Conservation (phyloP, 2,888 invertebrate species). For the Rhynchonema sp. region DNA sequence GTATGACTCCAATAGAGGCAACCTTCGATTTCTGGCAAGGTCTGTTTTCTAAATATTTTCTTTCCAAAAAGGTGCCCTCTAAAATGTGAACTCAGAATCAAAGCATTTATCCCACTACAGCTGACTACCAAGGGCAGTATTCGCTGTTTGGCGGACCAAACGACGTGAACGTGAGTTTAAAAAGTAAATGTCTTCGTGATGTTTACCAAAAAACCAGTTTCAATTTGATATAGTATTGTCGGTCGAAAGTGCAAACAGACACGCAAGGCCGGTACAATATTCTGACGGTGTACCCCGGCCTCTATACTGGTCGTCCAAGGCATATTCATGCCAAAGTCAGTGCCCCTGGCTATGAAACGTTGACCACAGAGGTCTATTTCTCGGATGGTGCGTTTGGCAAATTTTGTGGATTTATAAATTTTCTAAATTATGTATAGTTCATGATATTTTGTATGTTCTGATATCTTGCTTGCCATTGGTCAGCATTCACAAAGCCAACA, state of each 20-base stretch:
- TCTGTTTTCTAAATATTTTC: too few relatives aligned
- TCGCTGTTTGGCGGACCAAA: background rate
- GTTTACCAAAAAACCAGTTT: background rate
- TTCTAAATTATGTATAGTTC: too few relatives aligned
- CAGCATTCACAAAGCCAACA: too few relatives aligned
- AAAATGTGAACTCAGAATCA: too few relatives aligned
- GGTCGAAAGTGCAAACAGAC: background rate
- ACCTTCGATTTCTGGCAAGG: background rate
- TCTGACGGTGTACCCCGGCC: background rate
- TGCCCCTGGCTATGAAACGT: background rate
- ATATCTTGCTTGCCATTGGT: too few relatives aligned
- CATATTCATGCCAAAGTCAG: background rate
- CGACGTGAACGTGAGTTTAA: too few relatives aligned
- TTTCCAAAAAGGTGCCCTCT: too few relatives aligned
- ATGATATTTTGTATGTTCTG: too few relatives aligned
- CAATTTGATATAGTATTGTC: background rate
- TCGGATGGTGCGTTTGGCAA: background rate
- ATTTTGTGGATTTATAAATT: too few relatives aligned
- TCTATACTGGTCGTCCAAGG: background rate
- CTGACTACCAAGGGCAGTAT: background rate
- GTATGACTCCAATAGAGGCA: background rate
- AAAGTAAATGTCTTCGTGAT: background rate
- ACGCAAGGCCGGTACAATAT: background rate
- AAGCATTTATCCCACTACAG: background rate
- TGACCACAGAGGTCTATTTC: background rate